Base-by-base conservation (phyloP, 2,113 vertebrate genomes). In the Butorides virescens region DNA sequence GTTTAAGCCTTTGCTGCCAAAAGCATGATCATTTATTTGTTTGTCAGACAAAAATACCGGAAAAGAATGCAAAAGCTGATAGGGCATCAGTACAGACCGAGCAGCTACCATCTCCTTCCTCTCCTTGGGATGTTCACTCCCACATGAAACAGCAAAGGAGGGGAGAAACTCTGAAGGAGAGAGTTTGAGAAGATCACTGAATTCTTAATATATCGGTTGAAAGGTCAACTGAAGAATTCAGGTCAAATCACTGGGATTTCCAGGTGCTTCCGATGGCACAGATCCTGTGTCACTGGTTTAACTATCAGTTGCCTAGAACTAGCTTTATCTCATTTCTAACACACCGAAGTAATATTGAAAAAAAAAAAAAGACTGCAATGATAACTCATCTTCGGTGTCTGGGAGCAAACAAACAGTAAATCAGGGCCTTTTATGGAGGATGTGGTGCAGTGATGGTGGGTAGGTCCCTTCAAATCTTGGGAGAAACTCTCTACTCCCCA, bases 1-100 rank as follows among this genome's bases (percentile, higher is more conserved):
- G 81, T 55, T 91, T 88, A 76, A 92, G 70, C 39, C 23, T 73
- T 95, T 73, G 58, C 37, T 95, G 91, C 71, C 90, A 94, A 53
- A 95, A 82, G 70, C 66, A 29, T 65, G 58, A 71, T 90, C 53
- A 37, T 76, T 92, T 89, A 44, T 86, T 93, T 26, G 5, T 90
- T 77, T 86, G 52, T 74, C 86, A 78, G 49, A 74, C 36, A 71
- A 87, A 89, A 91, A 72, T 13, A 72, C 13, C 73, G 87, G 37
- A 93, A 87, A 86, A 65, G 1, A 76, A 79, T 1, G 1, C 66
- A 67, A 91, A 91, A 85, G 9, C 42, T 66, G 32, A 83, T 19
- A 62, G 55, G 16, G 29, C 25, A 37, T 46, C 73, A 87, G 32
- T 47, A 50, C 11, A 86, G 37, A 56, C 34, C 39, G 42, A 88